Conservation (phyloP, 2,888 invertebrate species). For the Ornithoptera alexandrae region DNA sequence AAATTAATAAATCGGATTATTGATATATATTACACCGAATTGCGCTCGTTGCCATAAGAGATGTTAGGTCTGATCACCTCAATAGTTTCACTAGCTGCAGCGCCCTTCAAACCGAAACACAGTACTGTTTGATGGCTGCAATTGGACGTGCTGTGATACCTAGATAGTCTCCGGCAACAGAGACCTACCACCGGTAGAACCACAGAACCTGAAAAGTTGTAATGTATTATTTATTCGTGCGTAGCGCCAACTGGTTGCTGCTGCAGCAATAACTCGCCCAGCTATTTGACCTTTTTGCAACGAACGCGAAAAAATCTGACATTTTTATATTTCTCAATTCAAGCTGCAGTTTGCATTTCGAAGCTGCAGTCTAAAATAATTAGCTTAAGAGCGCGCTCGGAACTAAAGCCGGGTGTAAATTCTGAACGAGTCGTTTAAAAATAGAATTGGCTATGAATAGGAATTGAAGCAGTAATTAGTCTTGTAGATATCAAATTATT, state of each 20-base stretch:
- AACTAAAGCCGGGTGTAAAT: constrained; percentile 5
- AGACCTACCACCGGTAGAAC: too few species aligned
- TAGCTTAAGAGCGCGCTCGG: constrained; percentile 16
- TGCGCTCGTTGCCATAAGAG: too few species aligned
- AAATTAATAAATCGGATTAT: too few species aligned
- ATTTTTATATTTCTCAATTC: constrained; percentile 4
- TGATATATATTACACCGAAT: too few species aligned
- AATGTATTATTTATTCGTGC: not conserved
- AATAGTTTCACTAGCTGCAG: too few species aligned
- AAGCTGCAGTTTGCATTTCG: constrained; percentile 1
- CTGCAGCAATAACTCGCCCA: not conserved
- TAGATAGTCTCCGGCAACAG: too few species aligned
- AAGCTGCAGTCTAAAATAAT: constrained; percentile 12
- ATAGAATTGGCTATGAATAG: not conserved
- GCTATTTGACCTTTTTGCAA: constrained; percentile 4
- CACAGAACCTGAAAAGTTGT: not conserved
- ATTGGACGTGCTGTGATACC: too few species aligned
- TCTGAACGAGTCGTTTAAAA: constrained; percentile 13
- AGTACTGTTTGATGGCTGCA: too few species aligned
- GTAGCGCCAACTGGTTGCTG: not conserved
- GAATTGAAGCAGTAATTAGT: not conserved
- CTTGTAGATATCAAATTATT: not conserved
- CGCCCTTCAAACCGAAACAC: too few species aligned
- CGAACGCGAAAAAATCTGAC: not conserved
- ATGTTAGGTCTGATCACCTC: too few species aligned